Percentiles rank a stretch among this genome's conserved stretches.
Evolutionary conservation across 2,113 vertebrate genomes (phyloP).

Genomic region (Muntiacus reevesi): DNA sequence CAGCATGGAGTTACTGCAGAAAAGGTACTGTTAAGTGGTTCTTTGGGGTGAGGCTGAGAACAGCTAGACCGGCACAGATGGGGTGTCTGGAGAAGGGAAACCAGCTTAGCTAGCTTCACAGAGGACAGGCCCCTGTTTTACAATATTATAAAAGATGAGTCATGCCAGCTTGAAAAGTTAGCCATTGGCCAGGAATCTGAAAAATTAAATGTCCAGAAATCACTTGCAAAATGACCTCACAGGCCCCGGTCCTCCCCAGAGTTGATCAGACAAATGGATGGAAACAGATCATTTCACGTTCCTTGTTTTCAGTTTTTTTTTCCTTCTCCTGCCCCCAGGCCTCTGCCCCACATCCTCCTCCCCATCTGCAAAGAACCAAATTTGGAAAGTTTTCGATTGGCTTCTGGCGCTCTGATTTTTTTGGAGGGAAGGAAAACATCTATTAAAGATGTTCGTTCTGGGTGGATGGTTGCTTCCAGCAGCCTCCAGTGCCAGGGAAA

Average conservation of each 20-base stretch:
- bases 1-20: not conserved
- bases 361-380: accelerated
- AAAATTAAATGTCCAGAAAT: conserved; percentile 27
- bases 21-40: not conserved
- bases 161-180: not conserved
- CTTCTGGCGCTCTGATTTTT: conserved; percentile 20
- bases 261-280: not conserved
- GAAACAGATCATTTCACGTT: not conserved
- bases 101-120: not conserved
- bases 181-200: not conserved
- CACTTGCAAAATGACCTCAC: not conserved
- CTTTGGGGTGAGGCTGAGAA: too few relatives aligned
- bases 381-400: conserved; percentile 35
- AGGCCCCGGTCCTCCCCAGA: not conserved
- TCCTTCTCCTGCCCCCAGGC: accelerated
- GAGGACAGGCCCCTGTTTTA: not conserved
- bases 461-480: conserved; percentile 39
- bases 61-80: not conserved
- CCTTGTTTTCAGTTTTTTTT: too few relatives aligned
- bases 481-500: conserved; percentile 18
- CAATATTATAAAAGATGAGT: not conserved
- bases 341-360: not conserved
- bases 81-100: not conserved
- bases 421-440: conserved; percentile 47
- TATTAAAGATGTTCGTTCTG: conserved; percentile 51